Evolutionary conservation across 1,140 invertebrate species (phyloP).

Genomic region (Drosophila tristis): DNA sequence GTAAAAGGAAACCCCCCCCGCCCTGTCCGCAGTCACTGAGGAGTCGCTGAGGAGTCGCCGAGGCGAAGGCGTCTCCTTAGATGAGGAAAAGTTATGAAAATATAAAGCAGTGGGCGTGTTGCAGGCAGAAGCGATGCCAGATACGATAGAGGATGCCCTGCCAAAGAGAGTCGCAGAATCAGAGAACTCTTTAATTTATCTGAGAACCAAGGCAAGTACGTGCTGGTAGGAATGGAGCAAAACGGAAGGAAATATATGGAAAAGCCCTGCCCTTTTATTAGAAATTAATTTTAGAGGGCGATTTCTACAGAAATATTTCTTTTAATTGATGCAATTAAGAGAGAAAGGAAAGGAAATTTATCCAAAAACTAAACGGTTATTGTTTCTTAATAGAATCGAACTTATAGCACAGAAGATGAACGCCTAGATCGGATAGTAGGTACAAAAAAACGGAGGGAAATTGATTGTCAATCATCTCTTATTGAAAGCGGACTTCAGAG

Average conservation of each 20-base stretch:
- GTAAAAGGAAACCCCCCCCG: slow-evolving; percentile 48
- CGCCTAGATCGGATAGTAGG: too few species aligned
- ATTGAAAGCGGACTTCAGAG: too few species aligned
- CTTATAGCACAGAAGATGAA: too few species aligned
- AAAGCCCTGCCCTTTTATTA: slow-evolving; percentile 27
- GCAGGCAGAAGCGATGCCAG: slow-evolving; percentile 37
- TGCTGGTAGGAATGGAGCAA: neutral
- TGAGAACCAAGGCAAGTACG: slow-evolving; percentile 34
- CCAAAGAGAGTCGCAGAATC: neutral
- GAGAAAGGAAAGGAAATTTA: too few species aligned
- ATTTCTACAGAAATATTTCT: too few species aligned
- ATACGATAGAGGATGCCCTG: slow-evolving; percentile 15
- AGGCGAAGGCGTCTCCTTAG: slow-evolving; percentile 36
- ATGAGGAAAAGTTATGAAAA: slow-evolving; percentile 59
- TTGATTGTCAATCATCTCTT: too few species aligned
- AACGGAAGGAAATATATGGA: slow-evolving; percentile 16
- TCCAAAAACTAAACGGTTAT: too few species aligned
- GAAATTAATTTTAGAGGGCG: slow-evolving; percentile 4
- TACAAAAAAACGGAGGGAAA: too few species aligned
- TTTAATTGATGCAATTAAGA: too few species aligned
- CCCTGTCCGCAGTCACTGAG: slow-evolving; percentile 5
- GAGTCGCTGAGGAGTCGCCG: slow-evolving; percentile 3
- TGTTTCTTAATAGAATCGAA: too few species aligned
- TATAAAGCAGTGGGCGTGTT: slow-evolving; percentile 68
- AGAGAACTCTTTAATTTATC: slow-evolving; percentile 60